Conservation (phyloP, 1,140 invertebrate genomes). For the Drosophila prosaltans region DNA sequence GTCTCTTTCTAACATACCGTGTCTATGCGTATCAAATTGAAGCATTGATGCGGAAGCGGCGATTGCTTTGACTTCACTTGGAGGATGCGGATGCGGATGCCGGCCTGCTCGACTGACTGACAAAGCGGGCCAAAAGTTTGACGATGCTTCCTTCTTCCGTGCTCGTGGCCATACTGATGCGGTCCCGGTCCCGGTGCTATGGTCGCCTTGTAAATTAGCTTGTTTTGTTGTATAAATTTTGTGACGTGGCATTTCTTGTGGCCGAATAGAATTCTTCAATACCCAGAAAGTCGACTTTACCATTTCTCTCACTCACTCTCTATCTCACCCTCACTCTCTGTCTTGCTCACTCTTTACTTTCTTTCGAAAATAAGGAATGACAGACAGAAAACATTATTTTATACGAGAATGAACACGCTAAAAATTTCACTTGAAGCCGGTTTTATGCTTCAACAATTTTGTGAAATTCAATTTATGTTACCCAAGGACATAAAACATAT, state of each 20-base stretch:
- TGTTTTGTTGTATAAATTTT: conserved; percentile 38
- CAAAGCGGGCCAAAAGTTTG: conserved; percentile 47
- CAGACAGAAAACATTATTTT: conserved; percentile 79
- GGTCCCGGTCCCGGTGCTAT: conserved; percentile 34
- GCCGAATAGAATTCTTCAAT: conserved; percentile 63
- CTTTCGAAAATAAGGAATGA: conserved; percentile 52
- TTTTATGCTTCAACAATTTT: conserved; percentile 82
- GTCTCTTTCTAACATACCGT: conserved; percentile 13
- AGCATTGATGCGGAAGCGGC: conserved; percentile 77
- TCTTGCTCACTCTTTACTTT: conserved; percentile 25
- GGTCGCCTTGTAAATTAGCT: conserved; percentile 79
- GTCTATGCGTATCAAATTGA: conserved; percentile 54
- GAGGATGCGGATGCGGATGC: conserved; percentile 57
- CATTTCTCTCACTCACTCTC: conserved; percentile 1
- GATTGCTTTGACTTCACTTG: conserved; percentile 58
- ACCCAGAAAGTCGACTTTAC: conserved; percentile 15
- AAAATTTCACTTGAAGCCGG: conserved; percentile 78
- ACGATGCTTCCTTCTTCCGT: neutral
- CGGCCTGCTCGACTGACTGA: conserved; percentile 31
- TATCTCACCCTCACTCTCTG: neutral
- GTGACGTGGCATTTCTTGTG: conserved; percentile 62
- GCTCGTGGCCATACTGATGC: too few relatives aligned
- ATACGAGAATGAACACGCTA: conserved; percentile 79
- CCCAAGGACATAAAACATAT: conserved; percentile 81
- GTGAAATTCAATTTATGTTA: conserved; percentile 82